phyloP scores from a whole-genome alignment of 2,113 vertebrate genomes.

The Nicator chloris region DNA sequence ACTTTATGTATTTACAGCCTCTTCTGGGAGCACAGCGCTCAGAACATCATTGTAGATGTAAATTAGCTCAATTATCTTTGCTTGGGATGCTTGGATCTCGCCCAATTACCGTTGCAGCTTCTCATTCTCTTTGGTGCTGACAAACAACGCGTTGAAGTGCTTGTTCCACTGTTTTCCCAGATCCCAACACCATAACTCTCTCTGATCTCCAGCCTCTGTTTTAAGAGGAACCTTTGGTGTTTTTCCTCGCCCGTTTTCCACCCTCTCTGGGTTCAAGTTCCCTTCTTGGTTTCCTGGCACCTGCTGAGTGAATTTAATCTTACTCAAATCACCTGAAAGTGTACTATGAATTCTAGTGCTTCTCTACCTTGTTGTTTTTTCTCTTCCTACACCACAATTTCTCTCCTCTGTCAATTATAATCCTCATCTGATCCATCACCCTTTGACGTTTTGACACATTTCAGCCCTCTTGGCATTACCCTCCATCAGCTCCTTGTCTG shows the following conservation, averaged over 20 bases:
- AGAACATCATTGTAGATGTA: neutral
- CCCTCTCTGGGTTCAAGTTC: neutral
- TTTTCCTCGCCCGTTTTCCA: neutral
- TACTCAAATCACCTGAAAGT: neutral
- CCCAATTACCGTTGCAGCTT: neutral
- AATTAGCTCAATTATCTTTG: neutral
- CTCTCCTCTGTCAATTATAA: neutral
- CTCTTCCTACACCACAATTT: neutral
- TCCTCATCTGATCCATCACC: neutral
- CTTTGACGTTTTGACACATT: neutral
- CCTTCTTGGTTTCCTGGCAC: neutral
- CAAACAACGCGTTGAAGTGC: neutral
- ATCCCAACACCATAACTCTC: neutral
- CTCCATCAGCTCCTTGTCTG: neutral
- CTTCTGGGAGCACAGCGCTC: neutral
- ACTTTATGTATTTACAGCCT: neutral
- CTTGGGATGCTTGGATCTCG: neutral
- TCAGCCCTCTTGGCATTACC: neutral
- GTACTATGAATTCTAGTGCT: fast-evolving
- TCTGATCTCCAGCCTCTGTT: neutral
- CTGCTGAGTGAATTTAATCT: neutral
- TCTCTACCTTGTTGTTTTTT: neutral
- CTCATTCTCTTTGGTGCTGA: neutral
- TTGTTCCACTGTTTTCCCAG: neutral
- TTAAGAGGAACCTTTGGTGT: neutral